phyloP scores from a whole-genome alignment of 2,888 invertebrate species.

The Epirrhoe tristata region DNA sequence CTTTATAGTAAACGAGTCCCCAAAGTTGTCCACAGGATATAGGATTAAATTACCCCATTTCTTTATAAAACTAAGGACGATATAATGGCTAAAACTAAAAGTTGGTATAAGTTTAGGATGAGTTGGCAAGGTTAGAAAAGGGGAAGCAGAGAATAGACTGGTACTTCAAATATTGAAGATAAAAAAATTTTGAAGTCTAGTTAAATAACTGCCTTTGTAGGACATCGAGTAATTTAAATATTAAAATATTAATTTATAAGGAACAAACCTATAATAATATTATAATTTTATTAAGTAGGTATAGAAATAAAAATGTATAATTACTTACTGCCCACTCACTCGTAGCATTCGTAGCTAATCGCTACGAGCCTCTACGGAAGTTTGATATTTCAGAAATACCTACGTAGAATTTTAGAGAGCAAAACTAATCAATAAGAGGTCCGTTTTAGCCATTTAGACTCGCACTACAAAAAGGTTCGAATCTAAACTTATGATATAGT shows the following conservation, averaged over 20 bases:
- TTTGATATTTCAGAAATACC: not conserved
- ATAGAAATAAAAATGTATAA: not conserved
- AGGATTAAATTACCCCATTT: not conserved
- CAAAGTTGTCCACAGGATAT: conserved; percentile 1
- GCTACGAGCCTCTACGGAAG: conserved; percentile 9
- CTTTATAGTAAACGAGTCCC: conserved; percentile 5
- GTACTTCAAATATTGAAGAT: too few relatives aligned
- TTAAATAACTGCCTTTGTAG: too few relatives aligned
- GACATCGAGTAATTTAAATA: too few relatives aligned
- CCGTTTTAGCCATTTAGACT: not conserved
- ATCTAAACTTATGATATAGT: not conserved
- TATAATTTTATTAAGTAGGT: too few relatives aligned
- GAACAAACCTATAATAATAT: too few relatives aligned
- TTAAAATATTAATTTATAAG: too few relatives aligned
- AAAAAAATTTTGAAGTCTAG: too few relatives aligned
- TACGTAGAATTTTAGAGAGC: not conserved
- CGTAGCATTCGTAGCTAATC: conserved; percentile 9
- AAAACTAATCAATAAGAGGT: not conserved
- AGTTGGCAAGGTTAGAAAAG: too few relatives aligned
- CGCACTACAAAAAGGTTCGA: not conserved
- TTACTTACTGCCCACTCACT: not conserved
- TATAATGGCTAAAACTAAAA: too few relatives aligned
- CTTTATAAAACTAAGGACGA: too few relatives aligned
- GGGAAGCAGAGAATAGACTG: too few relatives aligned
- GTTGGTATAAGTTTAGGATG: too few relatives aligned